Conservation (phyloP, 2,797 vertebrate genomes). For the Setipinna tenuifilis region DNA sequence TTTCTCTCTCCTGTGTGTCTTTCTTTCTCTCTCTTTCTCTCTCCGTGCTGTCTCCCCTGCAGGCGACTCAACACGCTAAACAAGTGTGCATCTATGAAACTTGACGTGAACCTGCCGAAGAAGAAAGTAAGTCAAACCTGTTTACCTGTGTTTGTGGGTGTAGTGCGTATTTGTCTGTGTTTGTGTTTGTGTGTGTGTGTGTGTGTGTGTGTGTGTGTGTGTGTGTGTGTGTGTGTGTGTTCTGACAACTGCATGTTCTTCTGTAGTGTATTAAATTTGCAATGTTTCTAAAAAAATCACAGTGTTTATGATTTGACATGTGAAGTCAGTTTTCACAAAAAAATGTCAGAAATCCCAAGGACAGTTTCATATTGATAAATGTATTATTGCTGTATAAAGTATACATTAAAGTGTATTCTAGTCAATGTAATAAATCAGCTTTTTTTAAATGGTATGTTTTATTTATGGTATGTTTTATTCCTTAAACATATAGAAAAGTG, state of each 20-base stretch:
- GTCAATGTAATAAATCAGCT: neutral
- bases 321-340: too few relatives aligned
- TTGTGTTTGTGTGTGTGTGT: neutral
- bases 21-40: too few relatives aligned
- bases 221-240: neutral
- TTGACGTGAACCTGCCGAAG: conserved; percentile 95
- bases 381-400: neutral
- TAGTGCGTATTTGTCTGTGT: too few relatives aligned
- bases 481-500: neutral
- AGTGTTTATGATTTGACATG: too few relatives aligned
- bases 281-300: too few relatives aligned
- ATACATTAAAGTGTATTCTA: neutral
- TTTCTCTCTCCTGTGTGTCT: neutral
- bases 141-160: neutral
- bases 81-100: conserved; percentile 99
- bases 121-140: conserved; percentile 87
- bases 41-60: conserved; percentile 65
- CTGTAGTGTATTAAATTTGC: neutral
- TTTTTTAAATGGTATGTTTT: neutral
- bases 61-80: conserved; percentile 97
- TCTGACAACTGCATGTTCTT: neutral
- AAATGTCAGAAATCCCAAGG: too few relatives aligned
- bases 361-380: neutral
- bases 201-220: neutral
- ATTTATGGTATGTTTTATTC: neutral